Evolutionary conservation across 2,113 vertebrate species (phyloP), one percentile per base, ranked within the genome.

Genomic region (Crypturellus undulatus): DNA sequence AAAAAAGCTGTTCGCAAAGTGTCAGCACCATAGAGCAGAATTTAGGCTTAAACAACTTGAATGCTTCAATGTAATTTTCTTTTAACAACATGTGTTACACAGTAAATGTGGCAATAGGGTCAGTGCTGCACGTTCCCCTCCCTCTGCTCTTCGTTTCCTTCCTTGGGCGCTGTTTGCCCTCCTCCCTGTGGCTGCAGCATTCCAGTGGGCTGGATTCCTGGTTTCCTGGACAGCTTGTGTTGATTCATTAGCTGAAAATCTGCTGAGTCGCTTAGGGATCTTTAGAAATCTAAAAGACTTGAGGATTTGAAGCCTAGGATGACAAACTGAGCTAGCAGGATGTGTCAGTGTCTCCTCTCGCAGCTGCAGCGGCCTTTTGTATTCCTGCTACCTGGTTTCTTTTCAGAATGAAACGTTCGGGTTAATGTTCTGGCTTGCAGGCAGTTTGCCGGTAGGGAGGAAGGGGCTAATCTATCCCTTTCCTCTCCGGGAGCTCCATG

Each of bases 181-280:
- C 26, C 19, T 70, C 72, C 70, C 73, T 10, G 38, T 91, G 78
- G 56, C 77, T 90, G 71, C 91, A 94, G 76, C 91, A 82, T 96
- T 96, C 93, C 92, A 95, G 51, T 24, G 65, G 92, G 93, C 89
- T 96, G 80, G 70, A 93, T 95, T 97, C 96, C 94, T 87, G 67
- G 95, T 94, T 96, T 92, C 95, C 95, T 90, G 95, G 95, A 92
- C 89, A 82, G 20, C 91, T 96, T 92, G 81, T 96, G 78, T 96
- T 94, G 91, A 92, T 93, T 87, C 47, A 54, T 97, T 97, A 92
- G 93, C 94, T 96, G 94, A 87, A 96, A 92, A 95, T 93, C 78
- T 96, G 67, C 86, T 96, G 80, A 89, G 76, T 72, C 90, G 89
- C 77, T 92, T 88, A 81, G 68, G 84, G 68, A 43, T 91, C 40